Conservation (phyloP, 2,797 vertebrate species). For the Schizopygopsis pylzovi region DNA sequence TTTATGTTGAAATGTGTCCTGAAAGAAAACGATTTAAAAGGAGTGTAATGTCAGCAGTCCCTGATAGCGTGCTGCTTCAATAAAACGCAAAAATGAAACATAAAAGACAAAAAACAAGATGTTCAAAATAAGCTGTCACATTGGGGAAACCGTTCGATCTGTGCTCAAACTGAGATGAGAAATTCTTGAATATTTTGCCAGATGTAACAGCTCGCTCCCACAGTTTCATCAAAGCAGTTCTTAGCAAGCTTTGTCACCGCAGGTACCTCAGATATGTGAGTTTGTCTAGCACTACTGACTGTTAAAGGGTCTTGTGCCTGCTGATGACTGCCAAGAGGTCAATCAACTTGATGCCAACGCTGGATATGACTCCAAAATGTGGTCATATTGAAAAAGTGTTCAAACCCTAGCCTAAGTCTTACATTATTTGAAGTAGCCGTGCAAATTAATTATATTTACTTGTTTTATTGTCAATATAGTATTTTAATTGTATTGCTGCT, state of each 20-base stretch:
- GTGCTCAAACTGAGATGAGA: conserved; percentile 38
- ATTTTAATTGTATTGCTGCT: background rate
- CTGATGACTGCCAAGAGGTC: conserved; percentile 21
- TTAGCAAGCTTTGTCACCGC: background rate
- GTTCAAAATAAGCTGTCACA: conserved; percentile 18
- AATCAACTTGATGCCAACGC: background rate
- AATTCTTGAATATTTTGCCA: conserved; percentile 28
- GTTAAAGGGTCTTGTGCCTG: conserved; percentile 12
- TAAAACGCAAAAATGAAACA: conserved; percentile 12
- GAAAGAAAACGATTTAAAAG: conserved; percentile 25
- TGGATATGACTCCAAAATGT: conserved; percentile 27
- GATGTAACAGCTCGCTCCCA: conserved; percentile 32
- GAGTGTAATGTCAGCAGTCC: conserved; percentile 26
- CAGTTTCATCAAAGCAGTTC: conserved; percentile 36
- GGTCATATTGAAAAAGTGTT: background rate
- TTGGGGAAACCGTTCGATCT: conserved; percentile 10
- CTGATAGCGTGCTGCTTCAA: conserved; percentile 20
- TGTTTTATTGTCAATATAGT: background rate
- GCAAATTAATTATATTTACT: background rate
- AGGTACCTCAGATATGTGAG: background rate
- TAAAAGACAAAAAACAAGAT: conserved; percentile 31
- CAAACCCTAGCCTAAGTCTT: background rate
- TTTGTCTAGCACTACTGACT: conserved; percentile 16
- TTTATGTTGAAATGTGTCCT: conserved; percentile 11
- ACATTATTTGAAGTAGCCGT: background rate